Evolutionary conservation across 1,140 invertebrate genomes (phyloP).

Genomic region (Aculops lycopersici): DNA sequence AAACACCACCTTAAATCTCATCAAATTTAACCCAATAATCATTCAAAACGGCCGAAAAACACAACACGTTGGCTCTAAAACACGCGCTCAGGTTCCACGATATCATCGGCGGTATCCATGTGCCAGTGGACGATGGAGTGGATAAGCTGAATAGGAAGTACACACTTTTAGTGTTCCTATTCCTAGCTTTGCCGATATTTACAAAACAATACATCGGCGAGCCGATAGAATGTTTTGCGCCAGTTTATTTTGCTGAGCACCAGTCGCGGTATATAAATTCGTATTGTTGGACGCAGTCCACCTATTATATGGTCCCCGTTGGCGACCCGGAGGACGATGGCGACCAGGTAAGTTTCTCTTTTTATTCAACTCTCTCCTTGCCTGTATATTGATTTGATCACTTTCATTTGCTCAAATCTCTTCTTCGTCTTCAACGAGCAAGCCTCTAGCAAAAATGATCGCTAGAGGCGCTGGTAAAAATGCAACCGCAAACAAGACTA

Average conservation of each 20-base stretch:
- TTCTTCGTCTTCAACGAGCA: too few species aligned
- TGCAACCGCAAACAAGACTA: too few species aligned
- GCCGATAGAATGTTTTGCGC: slow-evolving; percentile 20
- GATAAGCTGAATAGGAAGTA: slow-evolving; percentile 24
- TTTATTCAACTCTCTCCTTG: too few species aligned
- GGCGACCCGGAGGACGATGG: slow-evolving; percentile 10
- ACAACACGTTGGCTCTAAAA: background rate
- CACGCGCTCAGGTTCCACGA: slow-evolving; percentile 13
- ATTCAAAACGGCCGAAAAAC: too few species aligned
- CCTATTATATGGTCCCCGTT: slow-evolving; percentile 16
- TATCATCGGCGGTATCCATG: slow-evolving; percentile 16
- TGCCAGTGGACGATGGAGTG: slow-evolving; percentile 22
- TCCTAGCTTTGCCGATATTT: slow-evolving; percentile 22
- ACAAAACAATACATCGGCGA: slow-evolving; percentile 24
- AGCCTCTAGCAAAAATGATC: too few species aligned
- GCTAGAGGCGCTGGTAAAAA: too few species aligned
- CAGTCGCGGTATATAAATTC: slow-evolving; percentile 17
- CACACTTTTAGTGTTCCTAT: slow-evolving; percentile 21
- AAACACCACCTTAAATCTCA: too few species aligned
- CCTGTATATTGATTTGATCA: too few species aligned
- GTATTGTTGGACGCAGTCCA: slow-evolving; percentile 17
- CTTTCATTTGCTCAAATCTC: too few species aligned
- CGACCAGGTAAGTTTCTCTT: slow-evolving; percentile 6
- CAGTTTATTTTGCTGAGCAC: slow-evolving; percentile 17
- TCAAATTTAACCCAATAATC: too few species aligned